phyloP scores from a whole-genome alignment of 1,140 invertebrate genomes.

The Pseudomyrmex flavicornis region DNA sequence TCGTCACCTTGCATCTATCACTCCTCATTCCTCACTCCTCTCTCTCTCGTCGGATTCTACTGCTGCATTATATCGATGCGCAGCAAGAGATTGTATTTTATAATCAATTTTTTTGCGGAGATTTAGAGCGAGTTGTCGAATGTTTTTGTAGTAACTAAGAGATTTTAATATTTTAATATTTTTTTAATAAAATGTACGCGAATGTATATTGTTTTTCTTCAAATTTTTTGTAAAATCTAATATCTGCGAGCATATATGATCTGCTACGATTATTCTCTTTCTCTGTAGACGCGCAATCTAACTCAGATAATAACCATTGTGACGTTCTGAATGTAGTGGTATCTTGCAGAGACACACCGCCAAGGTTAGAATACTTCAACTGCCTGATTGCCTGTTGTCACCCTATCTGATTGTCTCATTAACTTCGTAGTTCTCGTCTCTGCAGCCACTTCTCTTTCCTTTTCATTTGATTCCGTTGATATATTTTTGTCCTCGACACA shows the following conservation, averaged over 20 bases:
- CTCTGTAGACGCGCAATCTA: not conserved
- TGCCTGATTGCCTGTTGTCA: not conserved
- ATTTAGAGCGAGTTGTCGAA: not conserved
- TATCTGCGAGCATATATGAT: not conserved
- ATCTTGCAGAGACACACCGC: not conserved
- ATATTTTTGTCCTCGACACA: not conserved
- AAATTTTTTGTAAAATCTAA: not conserved
- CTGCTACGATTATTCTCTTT: not conserved
- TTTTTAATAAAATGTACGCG: no score
- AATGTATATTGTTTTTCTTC: not conserved
- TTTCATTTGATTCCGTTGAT: not conserved
- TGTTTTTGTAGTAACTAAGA: not conserved
- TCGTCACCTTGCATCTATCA: constrained; percentile 29
- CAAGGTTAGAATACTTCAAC: constrained; percentile 2
- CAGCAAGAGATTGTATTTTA: not conserved
- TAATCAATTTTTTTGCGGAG: not conserved
- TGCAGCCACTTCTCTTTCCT: not conserved
- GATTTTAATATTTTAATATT: not conserved
- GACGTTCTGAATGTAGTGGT: not conserved
- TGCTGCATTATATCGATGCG: constrained; percentile 20
- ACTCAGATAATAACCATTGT: constrained; percentile 28
- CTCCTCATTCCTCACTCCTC: no score
- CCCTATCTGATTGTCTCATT: not conserved
- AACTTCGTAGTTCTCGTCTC: not conserved
- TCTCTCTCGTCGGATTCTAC: not conserved